Evolutionary conservation across 2,113 vertebrate genomes (phyloP).

Genomic region (Odocoileus hemionus): DNA sequence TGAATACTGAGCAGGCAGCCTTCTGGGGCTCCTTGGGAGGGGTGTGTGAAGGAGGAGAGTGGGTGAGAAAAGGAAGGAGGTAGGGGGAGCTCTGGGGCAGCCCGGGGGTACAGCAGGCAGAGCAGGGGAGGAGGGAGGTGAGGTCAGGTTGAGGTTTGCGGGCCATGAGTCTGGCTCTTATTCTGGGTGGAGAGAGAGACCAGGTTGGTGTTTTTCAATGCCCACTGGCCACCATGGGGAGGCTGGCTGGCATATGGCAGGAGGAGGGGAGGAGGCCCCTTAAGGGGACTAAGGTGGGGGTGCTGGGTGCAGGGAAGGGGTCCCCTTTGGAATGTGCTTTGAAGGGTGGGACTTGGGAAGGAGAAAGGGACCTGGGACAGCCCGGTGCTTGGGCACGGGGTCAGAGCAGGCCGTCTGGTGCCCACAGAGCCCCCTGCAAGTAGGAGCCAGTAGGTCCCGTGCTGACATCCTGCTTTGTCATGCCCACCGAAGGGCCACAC

Average conservation of each 20-base stretch:
- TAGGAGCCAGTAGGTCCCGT: fast-evolving
- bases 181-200: neutral
- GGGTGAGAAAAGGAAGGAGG: neutral
- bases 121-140: neutral
- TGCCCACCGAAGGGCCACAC: neutral
- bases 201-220: neutral
- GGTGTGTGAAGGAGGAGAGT: no score
- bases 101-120: fast-evolving
- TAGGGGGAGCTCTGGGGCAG: neutral
- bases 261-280: neutral
- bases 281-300: neutral
- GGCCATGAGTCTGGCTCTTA: neutral
- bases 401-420: neutral
- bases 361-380: neutral
- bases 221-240: neutral
- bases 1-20: neutral
- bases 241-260: neutral
- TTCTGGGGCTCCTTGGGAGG: neutral
- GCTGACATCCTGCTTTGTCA: neutral
- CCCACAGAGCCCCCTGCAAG: neutral
- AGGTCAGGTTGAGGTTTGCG: neutral
- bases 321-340: neutral
- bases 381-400: fast-evolving
- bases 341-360: neutral
- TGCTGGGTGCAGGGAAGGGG: no score